Base-by-base conservation (phyloP, 2,113 vertebrate species). In the Embiotoca jacksoni region DNA sequence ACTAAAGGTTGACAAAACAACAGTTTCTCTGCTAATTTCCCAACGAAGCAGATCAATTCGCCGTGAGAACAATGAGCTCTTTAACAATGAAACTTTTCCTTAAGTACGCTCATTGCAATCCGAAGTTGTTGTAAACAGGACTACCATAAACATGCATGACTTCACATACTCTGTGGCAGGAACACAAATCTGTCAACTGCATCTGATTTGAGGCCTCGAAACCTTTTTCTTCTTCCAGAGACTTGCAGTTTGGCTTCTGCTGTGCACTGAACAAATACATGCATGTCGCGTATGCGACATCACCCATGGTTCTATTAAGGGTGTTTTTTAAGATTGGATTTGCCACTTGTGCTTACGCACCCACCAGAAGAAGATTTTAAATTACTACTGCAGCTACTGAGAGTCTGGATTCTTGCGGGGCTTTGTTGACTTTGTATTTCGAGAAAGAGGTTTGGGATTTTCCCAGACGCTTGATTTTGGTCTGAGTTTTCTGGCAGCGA, bases 101-200 rank as follows among this genome's bases (percentile, higher is more conserved):
- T 11, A 30, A 58, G 60, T 78, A 10, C 55, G n/a, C 49, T 68
- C 61, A 13, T 55, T 54, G 57, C 81, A 75, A 68, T 82, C 82
- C 47, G 67, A 63, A 70, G 41, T 66, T 36, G 4, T 63, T 74
- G 79, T 81, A 83, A 91, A 92, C 87, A 87, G 87, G 86, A 92
- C 82, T 77, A 36, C 67, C 15, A 30, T 37, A 64, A 87, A 62
- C 89, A 89, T 61, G 83, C 92, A 77, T 89, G 90, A 68, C 80
- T 88, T 77, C 67, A 90, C 88, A 72, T 81, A 41, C 67, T 87
- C 75, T 84, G 80, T 74, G 84, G 82, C 81, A 83, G 84, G 85
- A 92, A 86, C 80, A 78, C 83, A 81, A 84, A 84, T 91, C 85
- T 89, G 85, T 92, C 92, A 88, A 36, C 65, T 75, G 58, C 35